These are phyloP conservation scores for Pyrocephalus nanus DNA, from an alignment of 2,797 vertebrate species.

Conservation along the genomic window DNA sequence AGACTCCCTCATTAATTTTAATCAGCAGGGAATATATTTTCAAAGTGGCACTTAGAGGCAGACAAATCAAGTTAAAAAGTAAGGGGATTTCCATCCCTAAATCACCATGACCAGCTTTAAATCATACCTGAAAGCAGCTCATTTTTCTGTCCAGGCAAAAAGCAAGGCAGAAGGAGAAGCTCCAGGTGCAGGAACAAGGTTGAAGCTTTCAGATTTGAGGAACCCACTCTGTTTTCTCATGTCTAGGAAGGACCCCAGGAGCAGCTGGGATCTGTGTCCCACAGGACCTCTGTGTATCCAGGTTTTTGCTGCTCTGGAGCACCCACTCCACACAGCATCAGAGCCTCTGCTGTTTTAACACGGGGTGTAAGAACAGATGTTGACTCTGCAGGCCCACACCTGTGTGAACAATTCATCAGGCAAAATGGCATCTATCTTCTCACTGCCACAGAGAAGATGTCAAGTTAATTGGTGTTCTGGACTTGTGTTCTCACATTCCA, in stretches of 20 bases:
- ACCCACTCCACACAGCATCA: neutral
- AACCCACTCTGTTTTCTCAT: neutral
- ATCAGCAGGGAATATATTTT: neutral
- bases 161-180: neutral
- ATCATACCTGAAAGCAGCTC: neutral
- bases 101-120: slow-evolving; percentile 13
- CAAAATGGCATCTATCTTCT: neutral
- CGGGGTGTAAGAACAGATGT: neutral
- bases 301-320: neutral
- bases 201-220: neutral
- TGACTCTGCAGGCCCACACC: neutral
- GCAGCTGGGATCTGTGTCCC: neutral
- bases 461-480: neutral
- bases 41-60: slow-evolving; percentile 2
- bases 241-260: neutral
- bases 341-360: neutral
- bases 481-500: accelerated
- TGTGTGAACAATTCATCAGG: neutral
- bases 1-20: slow-evolving; percentile 33
- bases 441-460: neutral
- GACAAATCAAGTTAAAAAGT: neutral
- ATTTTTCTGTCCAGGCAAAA: neutral
- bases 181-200: neutral
- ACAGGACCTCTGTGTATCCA: neutral
- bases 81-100: slow-evolving; percentile 2